Evolutionary conservation across 1,140 invertebrate species (phyloP), one percentile per base, ranked within the genome.

Genomic region (Drosophila eugracilis): DNA sequence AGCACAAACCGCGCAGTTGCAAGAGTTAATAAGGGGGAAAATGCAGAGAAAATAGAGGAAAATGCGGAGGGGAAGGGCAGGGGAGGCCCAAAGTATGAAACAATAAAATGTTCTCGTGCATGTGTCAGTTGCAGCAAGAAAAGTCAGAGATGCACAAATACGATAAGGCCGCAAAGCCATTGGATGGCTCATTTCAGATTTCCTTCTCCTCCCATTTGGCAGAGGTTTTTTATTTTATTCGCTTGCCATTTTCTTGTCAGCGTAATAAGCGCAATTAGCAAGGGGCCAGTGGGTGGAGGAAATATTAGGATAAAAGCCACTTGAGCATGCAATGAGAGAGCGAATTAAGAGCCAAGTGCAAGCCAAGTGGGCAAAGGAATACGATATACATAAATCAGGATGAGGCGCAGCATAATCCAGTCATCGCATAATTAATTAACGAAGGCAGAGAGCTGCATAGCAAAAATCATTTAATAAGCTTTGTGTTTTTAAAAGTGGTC

Each of bases 201-300:
- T 10, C 1, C 21, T n/a, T 5, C n/a, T 44, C 12, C 4, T 6
- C 17, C 12, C 14, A 17, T 15, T 9, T 57, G 52, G 14, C 24
- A 7, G 21, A 36, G n/a, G n/a, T n/a, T 36, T 5, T 42, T 60
- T 42, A 21, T 47, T 45, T 66, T 50, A 24, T 42, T 28, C 41
- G 24, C 39, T 66, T 21, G 26, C 52, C 30, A 50, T 37, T 52
- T 47, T 41, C 48, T 53, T 34, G 58, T 26, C 58, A 30, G 62
- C 58, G 66, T 88, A 86, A 88, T 86, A 88, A 78, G 83, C 54
- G 69, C 81, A 86, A 85, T 85, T 85, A 85, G 32, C 32, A 62
- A 15, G 39, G 41, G 30, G 34, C 41, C 34, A 63, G 34, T 30
- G 28, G 37, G 30, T 17, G 34, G 15, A 32, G 22, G 12, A 44